Base-by-base conservation (phyloP, 2,888 invertebrate genomes). In the Yponomeuta evonymella region DNA sequence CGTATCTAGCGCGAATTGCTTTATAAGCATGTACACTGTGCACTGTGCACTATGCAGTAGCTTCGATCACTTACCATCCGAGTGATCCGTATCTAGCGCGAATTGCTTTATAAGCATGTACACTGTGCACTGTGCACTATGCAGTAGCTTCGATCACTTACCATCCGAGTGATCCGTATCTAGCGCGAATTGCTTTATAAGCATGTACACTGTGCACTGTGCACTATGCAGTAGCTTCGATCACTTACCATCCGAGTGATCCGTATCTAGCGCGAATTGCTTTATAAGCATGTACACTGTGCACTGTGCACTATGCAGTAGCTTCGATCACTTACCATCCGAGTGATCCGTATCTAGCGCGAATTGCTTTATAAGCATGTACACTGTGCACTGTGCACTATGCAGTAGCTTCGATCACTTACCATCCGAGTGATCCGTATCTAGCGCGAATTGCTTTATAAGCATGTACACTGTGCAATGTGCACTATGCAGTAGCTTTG, bases 271-370 rank as follows among this genome's bases (percentile, higher is more conserved):
- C 3, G 33, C 23, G 11, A 68, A 68, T 75, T 89, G 88, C 74
- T 95, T 95, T 75, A 97, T 94, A 74, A 98, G 93, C 2, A 95
- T n/a, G n/a, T n/a, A n/a, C n/a, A n/a, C n/a, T n/a, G n/a, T n/a
- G n/a, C n/a, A n/a, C n/a, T n/a, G n/a, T n/a, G n/a, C n/a, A n/a
- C n/a, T n/a, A 2, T 36, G 51, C 12, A 51, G 51, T 51, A 58
- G 12, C 51, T 15, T 12, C 15, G 2, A 58, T 15, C 51, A 15
- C 12, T 77, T 58, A 1, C 67, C 5, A 3, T 70, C 29, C 48
- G 48, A 12, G 48, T 10, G 3, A 48, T 68, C 68, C 5, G 68
- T 23, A 12, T 68, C 68, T 9, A 11, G 8, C 3, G 33, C 23
- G 11, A 68, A 68, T 75, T 89, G 88, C 74, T 95, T 95, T 75